Conservation (phyloP, 2,797 vertebrate genomes). For the Hephaestus fuliginosus region DNA sequence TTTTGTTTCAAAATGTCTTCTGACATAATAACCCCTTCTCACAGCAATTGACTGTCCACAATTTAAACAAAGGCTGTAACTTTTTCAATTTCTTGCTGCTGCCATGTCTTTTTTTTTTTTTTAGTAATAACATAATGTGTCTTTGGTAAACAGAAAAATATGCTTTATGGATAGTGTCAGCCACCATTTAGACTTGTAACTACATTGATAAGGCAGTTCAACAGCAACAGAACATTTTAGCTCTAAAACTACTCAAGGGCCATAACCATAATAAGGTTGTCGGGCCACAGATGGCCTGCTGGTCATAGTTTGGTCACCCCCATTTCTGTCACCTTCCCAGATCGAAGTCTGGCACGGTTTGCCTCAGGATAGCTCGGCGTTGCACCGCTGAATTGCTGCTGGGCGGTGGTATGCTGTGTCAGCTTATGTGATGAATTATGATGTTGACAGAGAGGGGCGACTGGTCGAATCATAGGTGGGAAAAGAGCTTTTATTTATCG, state of each 20-base stretch:
- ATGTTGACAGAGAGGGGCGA: constrained; percentile 8
- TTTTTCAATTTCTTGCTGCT: neutral
- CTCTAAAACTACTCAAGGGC: constrained; percentile 8
- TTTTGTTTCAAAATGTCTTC: neutral
- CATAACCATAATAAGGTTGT: neutral
- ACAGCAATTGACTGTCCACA: neutral
- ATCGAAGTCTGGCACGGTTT: constrained; percentile 11
- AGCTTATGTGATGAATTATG: constrained; percentile 33
- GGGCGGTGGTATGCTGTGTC: constrained; percentile 35
- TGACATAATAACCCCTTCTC: neutral
- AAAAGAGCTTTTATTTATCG: neutral
- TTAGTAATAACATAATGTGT: neutral
- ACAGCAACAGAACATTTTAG: neutral
- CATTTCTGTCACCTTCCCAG: constrained; percentile 21
- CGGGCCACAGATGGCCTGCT: constrained; percentile 12
- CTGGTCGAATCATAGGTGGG: neutral
- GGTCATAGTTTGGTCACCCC: constrained; percentile 12
- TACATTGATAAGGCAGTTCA: constrained; percentile 6
- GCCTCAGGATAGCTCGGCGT: constrained; percentile 14
- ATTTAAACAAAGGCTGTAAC: neutral
- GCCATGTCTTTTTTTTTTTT: neutral
- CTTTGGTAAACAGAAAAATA: constrained; percentile 6
- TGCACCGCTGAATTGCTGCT: constrained; percentile 8
- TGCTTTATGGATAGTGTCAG: neutral
- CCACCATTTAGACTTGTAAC: neutral